These are phyloP conservation scores for Sitta europaea DNA, from an alignment of 2,113 vertebrate genomes.

Conservation along the genomic window DNA sequence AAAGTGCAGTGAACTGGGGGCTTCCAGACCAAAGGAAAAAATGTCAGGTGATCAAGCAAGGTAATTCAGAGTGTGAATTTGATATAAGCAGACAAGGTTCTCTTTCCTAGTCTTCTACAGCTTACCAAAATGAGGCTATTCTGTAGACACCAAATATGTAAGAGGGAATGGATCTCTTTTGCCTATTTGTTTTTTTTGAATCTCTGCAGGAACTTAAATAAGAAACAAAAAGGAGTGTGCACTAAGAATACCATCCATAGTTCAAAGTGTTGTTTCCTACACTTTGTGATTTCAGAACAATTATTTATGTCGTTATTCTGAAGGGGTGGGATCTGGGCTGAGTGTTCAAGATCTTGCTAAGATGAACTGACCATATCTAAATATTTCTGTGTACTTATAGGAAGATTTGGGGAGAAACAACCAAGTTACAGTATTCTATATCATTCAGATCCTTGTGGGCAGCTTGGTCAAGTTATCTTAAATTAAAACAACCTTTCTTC, in stretches of 20 bases:
- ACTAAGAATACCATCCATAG: not conserved
- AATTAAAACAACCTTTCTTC: not conserved
- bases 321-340: not conserved
- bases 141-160: not conserved
- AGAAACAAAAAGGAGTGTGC: not conserved
- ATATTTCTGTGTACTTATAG: not conserved
- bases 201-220: not conserved
- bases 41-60: not conserved
- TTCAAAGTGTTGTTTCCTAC: not conserved
- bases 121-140: not conserved
- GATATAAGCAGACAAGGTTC: not conserved
- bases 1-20: not conserved
- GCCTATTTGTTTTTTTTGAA: not conserved
- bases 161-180: slow-evolving; percentile 19
- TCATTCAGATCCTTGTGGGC: not conserved
- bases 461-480: not conserved
- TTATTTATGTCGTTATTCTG: not conserved
- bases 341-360: not conserved
- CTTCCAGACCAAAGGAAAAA: slow-evolving; percentile 24
- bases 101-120: slow-evolving; percentile 26
- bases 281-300: not conserved
- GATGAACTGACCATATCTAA: not conserved
- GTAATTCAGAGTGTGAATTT: slow-evolving; percentile 12
- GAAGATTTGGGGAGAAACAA: not conserved
- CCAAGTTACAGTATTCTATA: not conserved